Percentiles rank a stretch among this genome's conserved stretches.
phyloP scores from a whole-genome alignment of 2,888 invertebrate genomes.

The Neoaliturus tenellus region DNA sequence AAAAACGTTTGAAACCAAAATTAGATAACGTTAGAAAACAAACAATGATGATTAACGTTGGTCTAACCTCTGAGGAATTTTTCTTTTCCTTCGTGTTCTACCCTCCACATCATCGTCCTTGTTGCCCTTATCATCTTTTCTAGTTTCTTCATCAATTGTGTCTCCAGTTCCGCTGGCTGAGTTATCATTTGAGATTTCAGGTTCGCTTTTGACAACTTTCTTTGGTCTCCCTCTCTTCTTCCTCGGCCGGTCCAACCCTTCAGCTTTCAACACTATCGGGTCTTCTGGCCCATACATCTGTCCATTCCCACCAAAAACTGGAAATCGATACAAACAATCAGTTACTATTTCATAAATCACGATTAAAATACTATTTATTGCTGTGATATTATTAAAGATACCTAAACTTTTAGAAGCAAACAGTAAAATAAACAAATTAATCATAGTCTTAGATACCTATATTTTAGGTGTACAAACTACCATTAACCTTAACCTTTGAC shows the following conservation, averaged over 20 bases:
- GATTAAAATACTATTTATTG: no score
- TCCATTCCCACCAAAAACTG: conserved; percentile 77
- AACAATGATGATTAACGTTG: no score
- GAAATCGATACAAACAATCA: no score
- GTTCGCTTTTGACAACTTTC: conserved; percentile 64
- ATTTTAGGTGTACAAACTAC: no score
- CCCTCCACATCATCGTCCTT: conserved; percentile 75
- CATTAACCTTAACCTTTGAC: no score
- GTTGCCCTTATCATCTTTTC: conserved; percentile 67
- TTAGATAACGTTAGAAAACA: no score
- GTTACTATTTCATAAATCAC: no score
- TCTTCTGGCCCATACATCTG: conserved; percentile 81
- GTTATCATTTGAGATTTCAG: conserved; percentile 65
- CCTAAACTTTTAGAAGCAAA: no score
- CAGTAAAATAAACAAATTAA: no score
- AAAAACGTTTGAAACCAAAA: no score
- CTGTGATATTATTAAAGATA: no score
- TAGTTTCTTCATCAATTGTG: conserved; percentile 62
- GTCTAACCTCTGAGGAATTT: conserved; percentile 78
- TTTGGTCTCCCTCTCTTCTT: conserved; percentile 81
- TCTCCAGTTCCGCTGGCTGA: conserved; percentile 49
- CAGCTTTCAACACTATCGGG: conserved; percentile 78
- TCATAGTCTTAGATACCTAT: no score
- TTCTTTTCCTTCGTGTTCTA: conserved; percentile 77
- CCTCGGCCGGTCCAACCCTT: conserved; percentile 80